Base-by-base conservation (phyloP, 2,888 invertebrate genomes). In the Xylota sylvarum region DNA sequence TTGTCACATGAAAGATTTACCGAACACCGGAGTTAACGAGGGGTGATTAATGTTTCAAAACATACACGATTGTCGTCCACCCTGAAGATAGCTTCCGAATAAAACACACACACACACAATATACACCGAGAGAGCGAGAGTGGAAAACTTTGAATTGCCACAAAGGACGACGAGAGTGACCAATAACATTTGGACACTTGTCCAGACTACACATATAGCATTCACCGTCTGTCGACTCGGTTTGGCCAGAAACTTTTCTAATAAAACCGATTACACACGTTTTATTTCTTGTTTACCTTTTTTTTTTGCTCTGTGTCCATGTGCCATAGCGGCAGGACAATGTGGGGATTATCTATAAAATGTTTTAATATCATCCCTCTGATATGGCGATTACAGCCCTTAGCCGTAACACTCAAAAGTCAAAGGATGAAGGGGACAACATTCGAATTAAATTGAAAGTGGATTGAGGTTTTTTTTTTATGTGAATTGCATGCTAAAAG, bases 251-350 rank as follows among this genome's bases (percentile, higher is more conserved):
- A 88, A 88, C 86, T 88, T 88, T 88, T 86, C 88, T 88, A 88
- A 88, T 88, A 88, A 88, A 88, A 88, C 78, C 88, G 88, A 86
- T 88, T 88, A 88, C 84, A 84, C 69, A 83, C 83, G 87, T 87
- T 87, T 87, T 87, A 87, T 87, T 87, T 50, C 64, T 79, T 83
- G 87, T 83, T 87, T 87, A 87, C 87, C 87, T 74, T 74, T 83
- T 82, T 62, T 64, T 27, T 32, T 40, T 12, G 37, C n/a, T 40
- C 14, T 27, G 30, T 70, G 56, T 37, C 12, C 12, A 23, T 60
- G 62, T 62, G 62, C 1, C 35, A 10, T 10, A 9, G 9, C 17
- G 43, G 32, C 30, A 73, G 70, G 84, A 85, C 80, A 80, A 72
- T 79, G 40, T 70, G 69, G 46, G 86, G 77, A 86, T 86, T 86